Evolutionary conservation across 2,797 vertebrate genomes (phyloP).

Genomic region (Onychomys torridus): DNA sequence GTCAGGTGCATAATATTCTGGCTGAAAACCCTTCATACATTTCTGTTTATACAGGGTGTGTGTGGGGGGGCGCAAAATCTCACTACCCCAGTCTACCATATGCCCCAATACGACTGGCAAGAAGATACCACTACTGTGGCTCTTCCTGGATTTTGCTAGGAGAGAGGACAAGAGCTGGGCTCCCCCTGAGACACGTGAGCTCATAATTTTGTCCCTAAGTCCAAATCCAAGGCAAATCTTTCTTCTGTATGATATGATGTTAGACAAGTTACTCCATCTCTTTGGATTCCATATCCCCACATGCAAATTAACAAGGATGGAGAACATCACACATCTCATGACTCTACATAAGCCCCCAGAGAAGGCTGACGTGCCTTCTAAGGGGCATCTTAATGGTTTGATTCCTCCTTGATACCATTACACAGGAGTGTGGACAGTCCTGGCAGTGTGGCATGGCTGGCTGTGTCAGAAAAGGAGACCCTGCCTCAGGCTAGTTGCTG

Average conservation of each 20-base stretch:
- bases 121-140: not conserved
- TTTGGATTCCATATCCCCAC: not conserved
- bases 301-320: not conserved
- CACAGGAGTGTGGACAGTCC: fast-evolving
- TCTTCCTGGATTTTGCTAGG: not conserved
- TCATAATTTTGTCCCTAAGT: not conserved
- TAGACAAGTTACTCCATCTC: not conserved
- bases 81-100: not conserved
- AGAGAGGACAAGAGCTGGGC: not conserved
- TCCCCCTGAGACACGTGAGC: not conserved
- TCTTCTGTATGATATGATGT: not conserved
- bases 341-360: not conserved
- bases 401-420: not conserved
- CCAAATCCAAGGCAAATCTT: not conserved
- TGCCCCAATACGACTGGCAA: not conserved
- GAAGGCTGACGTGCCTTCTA: not conserved
- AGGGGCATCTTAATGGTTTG: not conserved
- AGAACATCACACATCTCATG: not conserved
- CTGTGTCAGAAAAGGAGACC: not conserved
- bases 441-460: not conserved
- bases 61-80: not conserved
- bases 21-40: not conserved
- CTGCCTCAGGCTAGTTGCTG: not conserved
- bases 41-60: not conserved
- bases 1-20: not conserved